Percentiles rank a stretch among this genome's conserved stretches.
phyloP scores from a whole-genome alignment of 2,797 vertebrate species.

The Paratrypauchen microcephalus region DNA sequence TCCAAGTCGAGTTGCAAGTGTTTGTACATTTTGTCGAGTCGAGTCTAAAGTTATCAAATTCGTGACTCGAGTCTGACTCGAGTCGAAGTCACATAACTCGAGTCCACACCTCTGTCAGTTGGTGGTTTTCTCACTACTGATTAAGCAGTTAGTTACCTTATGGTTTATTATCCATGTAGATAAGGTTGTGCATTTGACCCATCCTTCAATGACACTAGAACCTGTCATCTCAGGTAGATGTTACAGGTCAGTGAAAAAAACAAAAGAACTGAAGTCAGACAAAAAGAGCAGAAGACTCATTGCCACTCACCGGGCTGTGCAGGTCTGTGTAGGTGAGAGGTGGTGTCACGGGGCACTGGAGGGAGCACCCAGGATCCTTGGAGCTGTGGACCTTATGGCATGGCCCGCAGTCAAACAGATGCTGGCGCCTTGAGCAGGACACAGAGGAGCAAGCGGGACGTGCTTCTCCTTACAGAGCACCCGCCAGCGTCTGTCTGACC shows the following conservation, averaged over 20 bases:
- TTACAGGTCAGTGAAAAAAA: neutral
- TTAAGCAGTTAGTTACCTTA: too few species aligned
- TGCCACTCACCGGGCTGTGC: constrained; percentile 10
- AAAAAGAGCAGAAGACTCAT: constrained; percentile 9
- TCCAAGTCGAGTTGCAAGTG: too few species aligned
- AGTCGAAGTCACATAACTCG: too few species aligned
- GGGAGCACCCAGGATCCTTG: constrained; percentile 71
- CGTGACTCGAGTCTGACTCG: too few species aligned
- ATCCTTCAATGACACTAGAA: too few species aligned
- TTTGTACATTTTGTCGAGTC: too few species aligned
- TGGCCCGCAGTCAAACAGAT: constrained; percentile 83
- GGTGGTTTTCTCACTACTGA: too few species aligned
- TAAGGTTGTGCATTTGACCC: too few species aligned
- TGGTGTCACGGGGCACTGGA: constrained; percentile 69
- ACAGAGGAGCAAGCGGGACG: constrained; percentile 68
- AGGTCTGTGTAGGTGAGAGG: constrained; percentile 26
- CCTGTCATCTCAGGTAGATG: neutral
- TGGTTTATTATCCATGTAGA: neutral
- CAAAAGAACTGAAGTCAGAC: too few species aligned
- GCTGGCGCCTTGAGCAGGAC: constrained; percentile 75
- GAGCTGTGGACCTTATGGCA: constrained; percentile 78
- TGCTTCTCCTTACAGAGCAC: constrained; percentile 67
- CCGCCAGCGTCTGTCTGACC: constrained; percentile 28
- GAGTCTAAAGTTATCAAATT: too few species aligned
- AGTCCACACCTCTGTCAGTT: too few species aligned